Percentiles rank a stretch among this genome's conserved stretches.
These are phyloP conservation scores for Marasmarcha lunaedactyla DNA, from an alignment of 2,888 invertebrate species.

Conservation along the genomic window DNA sequence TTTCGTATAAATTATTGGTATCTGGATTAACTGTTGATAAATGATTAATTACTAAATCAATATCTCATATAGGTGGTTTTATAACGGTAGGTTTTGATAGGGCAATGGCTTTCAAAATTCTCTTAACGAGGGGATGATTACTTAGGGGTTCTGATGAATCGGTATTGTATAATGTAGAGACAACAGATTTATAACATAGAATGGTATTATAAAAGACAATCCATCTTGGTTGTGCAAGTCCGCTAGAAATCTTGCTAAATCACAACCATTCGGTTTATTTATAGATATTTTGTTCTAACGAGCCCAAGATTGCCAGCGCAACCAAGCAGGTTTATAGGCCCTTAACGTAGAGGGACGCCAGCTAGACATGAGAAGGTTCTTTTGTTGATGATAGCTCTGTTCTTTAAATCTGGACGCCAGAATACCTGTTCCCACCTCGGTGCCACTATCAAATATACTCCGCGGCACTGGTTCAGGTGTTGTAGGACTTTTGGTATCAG, in stretches of 20 bases:
- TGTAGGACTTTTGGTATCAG: conserved; percentile 11
- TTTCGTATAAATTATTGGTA: conserved; percentile 4
- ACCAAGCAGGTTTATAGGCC: conserved; percentile 12
- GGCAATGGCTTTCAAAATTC: conserved; percentile 14
- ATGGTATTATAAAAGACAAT: conserved; percentile 13
- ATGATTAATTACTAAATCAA: conserved; percentile 3
- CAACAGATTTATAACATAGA: conserved; percentile 14
- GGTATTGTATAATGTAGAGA: conserved; percentile 13
- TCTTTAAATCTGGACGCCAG: conserved; percentile 14
- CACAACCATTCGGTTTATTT: conserved; percentile 5
- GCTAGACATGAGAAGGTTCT: conserved; percentile 6
- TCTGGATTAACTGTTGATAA: conserved; percentile 1
- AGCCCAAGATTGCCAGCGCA: no score
- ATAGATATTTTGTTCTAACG: conserved; percentile 2
- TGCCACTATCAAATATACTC: conserved; percentile 10
- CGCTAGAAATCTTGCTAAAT: conserved; percentile 12
- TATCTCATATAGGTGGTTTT: conserved; percentile 16
- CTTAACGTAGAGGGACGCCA: conserved; percentile 15
- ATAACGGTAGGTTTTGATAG: background rate
- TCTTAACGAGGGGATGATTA: conserved; percentile 15
- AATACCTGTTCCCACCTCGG: conserved; percentile 14
- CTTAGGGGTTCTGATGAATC: conserved; percentile 7
- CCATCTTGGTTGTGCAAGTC: conserved; percentile 10
- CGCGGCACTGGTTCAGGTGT: conserved; percentile 11
- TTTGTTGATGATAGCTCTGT: conserved; percentile 9